These are phyloP conservation scores for Corythoichthys intestinalis DNA, from an alignment of 2,113 vertebrate species.

Conservation along the genomic window DNA sequence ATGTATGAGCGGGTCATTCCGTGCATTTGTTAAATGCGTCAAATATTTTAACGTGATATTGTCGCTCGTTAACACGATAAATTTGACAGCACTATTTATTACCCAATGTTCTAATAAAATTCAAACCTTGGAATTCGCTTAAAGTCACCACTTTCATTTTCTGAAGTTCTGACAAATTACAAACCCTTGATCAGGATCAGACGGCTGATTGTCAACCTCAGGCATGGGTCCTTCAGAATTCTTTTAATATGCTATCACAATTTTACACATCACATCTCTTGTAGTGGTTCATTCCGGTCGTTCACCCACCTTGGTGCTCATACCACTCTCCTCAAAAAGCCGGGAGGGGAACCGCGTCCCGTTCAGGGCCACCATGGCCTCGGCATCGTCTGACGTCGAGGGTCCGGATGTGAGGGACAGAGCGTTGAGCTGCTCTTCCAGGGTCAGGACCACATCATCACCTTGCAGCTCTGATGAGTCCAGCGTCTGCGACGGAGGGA, in stretches of 20 bases:
- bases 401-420: conserved; percentile 79
- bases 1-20: too few species aligned
- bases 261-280: neutral
- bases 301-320: conserved; percentile 84
- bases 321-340: conserved; percentile 77
- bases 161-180: too few species aligned
- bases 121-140: too few species aligned
- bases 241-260: neutral
- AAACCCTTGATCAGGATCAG: too few species aligned
- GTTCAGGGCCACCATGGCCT: conserved; percentile 78
- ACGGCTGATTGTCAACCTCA: neutral
- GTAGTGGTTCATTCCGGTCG: too few species aligned
- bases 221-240: neutral
- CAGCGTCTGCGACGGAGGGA: conserved; percentile 69
- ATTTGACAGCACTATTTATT: too few species aligned
- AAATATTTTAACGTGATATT: too few species aligned
- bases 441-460: conserved; percentile 80
- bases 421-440: conserved; percentile 88
- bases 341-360: conserved; percentile 75
- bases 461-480: conserved; percentile 79
- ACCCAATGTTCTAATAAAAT: too few species aligned
- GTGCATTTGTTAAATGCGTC: too few species aligned
- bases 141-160: too few species aligned
- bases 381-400: conserved; percentile 51
- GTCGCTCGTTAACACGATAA: too few species aligned